These are phyloP conservation scores for Siniperca knerii DNA, from an alignment of 2,113 vertebrate genomes.

Conservation along the genomic window DNA sequence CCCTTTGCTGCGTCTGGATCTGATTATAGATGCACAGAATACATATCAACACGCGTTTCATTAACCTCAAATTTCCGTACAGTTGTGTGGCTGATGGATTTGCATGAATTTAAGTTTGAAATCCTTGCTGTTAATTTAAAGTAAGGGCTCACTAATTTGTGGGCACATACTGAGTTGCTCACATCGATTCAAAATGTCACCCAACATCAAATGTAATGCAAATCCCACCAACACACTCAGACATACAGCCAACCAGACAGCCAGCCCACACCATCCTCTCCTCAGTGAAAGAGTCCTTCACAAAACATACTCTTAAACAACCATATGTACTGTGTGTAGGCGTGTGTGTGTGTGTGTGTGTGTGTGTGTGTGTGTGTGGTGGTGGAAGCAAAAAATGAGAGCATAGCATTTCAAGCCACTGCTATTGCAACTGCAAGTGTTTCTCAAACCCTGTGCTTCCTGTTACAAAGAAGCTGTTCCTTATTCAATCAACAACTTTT, in stretches of 20 bases:
- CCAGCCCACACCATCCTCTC: not conserved
- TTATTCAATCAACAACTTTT: not conserved
- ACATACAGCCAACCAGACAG: not conserved
- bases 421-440: not conserved
- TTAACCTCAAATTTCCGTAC: not conserved
- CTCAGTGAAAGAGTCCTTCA: not conserved
- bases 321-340: not conserved
- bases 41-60: not conserved
- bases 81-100: not conserved
- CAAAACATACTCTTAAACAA: not conserved
- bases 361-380: not conserved
- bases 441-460: conserved; percentile 3
- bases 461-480: not conserved
- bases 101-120: not conserved
- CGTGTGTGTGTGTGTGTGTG: not conserved
- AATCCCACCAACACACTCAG: not conserved
- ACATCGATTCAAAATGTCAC: not conserved
- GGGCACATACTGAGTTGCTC: not conserved
- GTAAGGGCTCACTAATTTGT: not conserved
- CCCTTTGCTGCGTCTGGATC: not conserved
- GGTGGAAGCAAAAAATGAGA: not conserved
- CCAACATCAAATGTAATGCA: not conserved
- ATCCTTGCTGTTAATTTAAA: not conserved
- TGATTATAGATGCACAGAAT: conserved; percentile 7
- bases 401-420: not conserved